phyloP scores from a whole-genome alignment of 2,797 vertebrate genomes.

The Rhinatrema bivittatum region DNA sequence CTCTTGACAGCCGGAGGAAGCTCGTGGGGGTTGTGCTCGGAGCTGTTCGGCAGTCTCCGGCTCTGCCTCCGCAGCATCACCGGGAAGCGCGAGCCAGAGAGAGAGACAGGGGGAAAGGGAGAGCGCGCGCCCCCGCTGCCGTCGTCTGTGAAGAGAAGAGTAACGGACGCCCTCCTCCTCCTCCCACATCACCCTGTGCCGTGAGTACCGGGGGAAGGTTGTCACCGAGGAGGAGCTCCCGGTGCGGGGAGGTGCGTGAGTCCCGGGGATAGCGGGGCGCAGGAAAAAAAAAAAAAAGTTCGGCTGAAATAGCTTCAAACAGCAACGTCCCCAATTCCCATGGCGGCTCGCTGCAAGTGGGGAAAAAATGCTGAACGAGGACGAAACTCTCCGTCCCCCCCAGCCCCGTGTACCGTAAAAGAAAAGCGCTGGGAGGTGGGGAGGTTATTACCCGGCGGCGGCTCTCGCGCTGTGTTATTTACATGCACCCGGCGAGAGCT shows the following conservation, averaged over 20 bases:
- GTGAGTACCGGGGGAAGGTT: too few species aligned
- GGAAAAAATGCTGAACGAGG: not conserved
- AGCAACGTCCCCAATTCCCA: not conserved
- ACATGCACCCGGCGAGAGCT: too few species aligned
- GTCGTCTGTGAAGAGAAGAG: accelerated
- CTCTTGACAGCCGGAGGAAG: not conserved
- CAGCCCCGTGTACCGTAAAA: too few species aligned
- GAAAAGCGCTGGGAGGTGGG: too few species aligned
- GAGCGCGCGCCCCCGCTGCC: not conserved
- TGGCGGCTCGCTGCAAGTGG: too few species aligned
- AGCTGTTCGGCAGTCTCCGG: too few species aligned
- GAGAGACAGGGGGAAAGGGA: too few species aligned
- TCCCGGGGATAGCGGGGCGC: not conserved
- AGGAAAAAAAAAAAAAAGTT: too few species aligned
- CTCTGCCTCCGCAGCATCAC: not conserved
- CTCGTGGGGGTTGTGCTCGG: too few species aligned
- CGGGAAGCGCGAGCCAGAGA: not conserved
- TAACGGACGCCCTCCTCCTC: accelerated
- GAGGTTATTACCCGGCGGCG: too few species aligned
- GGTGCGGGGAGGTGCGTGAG: not conserved
- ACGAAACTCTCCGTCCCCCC: not conserved
- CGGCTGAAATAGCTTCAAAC: not conserved
- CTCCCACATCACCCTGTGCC: not conserved
- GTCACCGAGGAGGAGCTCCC: too few species aligned
- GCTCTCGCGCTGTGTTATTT: too few species aligned